phyloP scores from a whole-genome alignment of 2,888 invertebrate species.

The Diplazon laetatorius region DNA sequence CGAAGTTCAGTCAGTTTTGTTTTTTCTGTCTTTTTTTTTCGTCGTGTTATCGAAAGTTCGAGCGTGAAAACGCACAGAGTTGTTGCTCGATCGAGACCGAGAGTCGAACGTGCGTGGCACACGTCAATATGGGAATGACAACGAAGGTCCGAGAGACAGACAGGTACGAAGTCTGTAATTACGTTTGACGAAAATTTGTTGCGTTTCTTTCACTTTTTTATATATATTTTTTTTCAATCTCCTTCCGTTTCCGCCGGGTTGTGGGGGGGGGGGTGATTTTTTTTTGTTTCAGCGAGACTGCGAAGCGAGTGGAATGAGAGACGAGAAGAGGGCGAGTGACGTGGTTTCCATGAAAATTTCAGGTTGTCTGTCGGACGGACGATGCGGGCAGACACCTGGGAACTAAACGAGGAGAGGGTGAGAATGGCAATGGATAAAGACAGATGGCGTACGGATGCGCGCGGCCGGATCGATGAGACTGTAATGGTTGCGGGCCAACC shows the following conservation, averaged over 20 bases:
- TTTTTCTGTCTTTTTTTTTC: too few species aligned
- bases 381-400: conserved; percentile 61
- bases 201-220: not conserved
- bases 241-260: not conserved
- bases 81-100: not conserved
- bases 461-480: conserved; percentile 62
- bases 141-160: conserved; percentile 24
- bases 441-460: conserved; percentile 30
- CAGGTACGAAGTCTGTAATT: conserved; percentile 59
- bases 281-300: conserved; percentile 12
- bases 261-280: too few species aligned
- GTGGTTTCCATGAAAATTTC: conserved; percentile 48
- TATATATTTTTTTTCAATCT: not conserved
- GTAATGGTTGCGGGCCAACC: conserved; percentile 58
- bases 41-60: not conserved
- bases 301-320: conserved; percentile 21
- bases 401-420: conserved; percentile 53
- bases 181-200: conserved; percentile 40
- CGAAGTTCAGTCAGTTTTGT: too few species aligned
- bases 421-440: conserved; percentile 14
- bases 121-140: conserved; percentile 3
- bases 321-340: conserved; percentile 31
- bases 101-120: not conserved
- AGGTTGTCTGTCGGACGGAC: conserved; percentile 28
- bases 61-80: not conserved